These are phyloP conservation scores for Caenorhabditis inopinata DNA, from an alignment of 1,140 invertebrate species.

Conservation along the genomic window DNA sequence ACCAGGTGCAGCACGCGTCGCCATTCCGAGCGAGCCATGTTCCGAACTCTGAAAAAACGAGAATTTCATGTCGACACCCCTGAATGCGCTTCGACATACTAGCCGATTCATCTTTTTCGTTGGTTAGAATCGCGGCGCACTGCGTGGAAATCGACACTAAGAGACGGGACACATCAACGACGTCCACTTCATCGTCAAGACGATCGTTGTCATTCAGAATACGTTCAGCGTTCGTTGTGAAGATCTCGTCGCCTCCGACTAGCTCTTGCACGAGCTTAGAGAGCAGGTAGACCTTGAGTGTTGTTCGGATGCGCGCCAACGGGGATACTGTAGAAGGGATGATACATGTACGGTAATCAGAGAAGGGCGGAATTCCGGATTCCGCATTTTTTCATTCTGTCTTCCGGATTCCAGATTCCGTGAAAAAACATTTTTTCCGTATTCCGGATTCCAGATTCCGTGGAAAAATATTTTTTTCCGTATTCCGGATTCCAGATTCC, in stretches of 20 bases:
- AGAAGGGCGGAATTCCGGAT: too few species aligned
- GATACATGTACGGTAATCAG: too few species aligned
- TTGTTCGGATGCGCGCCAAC: slow-evolving; percentile 55
- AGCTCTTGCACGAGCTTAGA: slow-evolving; percentile 32
- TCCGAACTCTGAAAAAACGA: slow-evolving; percentile 45
- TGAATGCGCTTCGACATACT: not conserved
- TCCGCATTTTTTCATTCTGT: too few species aligned
- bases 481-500: too few species aligned
- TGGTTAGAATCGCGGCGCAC: slow-evolving; percentile 16
- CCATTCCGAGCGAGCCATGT: slow-evolving; percentile 42
- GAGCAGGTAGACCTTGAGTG: slow-evolving; percentile 64
- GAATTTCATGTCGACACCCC: not conserved
- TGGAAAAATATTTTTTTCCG: too few species aligned
- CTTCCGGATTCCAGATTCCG: too few species aligned
- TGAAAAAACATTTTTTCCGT: too few species aligned
- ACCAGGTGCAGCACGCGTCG: slow-evolving; percentile 64
- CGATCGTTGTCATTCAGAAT: slow-evolving; percentile 26
- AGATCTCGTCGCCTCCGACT: not conserved
- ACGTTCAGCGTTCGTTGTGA: not conserved
- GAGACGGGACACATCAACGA: slow-evolving; percentile 63
- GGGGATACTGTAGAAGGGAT: slow-evolving; percentile 53
- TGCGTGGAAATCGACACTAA: slow-evolving; percentile 56
- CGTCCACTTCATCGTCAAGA: slow-evolving; percentile 57
- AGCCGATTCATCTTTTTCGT: slow-evolving; percentile 35
- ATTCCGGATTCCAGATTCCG: too few species aligned